Evolutionary conservation across 2,797 vertebrate species (phyloP).

Genomic region (Cuniculus paca): DNA sequence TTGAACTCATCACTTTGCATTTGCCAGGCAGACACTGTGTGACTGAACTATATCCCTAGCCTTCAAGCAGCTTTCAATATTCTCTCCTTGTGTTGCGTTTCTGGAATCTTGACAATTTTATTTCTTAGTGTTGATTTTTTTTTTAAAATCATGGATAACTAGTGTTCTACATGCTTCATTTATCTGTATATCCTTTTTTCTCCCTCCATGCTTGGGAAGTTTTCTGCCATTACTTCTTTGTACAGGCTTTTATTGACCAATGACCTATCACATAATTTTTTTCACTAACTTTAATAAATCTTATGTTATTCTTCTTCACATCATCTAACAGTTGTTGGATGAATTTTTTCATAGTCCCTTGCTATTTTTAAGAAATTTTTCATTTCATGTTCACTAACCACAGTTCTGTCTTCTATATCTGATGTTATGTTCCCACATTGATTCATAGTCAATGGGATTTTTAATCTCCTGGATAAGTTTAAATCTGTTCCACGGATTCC

Average conservation of each 20-base stretch:
- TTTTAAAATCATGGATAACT: not conserved
- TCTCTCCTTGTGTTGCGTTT: no score
- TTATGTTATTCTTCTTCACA: not conserved
- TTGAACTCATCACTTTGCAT: no score
- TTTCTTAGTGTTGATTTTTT: no score
- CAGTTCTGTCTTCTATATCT: not conserved
- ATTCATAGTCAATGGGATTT: not conserved
- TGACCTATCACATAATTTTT: not conserved
- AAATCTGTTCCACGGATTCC: not conserved
- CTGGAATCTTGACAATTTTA: no score
- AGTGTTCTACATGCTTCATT: not conserved
- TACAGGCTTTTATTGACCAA: not conserved
- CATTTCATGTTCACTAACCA: not conserved
- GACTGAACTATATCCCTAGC: no score
- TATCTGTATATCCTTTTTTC: not conserved
- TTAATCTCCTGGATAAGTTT: not conserved
- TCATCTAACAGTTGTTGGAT: not conserved
- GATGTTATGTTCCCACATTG: not conserved
- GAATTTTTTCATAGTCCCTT: not conserved
- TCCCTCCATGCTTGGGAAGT: not conserved
- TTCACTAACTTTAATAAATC: not conserved
- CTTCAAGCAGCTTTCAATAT: not conserved
- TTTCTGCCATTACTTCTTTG: not conserved
- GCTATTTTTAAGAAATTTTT: not conserved
- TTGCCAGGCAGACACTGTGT: no score